Evolutionary conservation across 2,113 vertebrate genomes (phyloP).

Genomic region (Tylochromis polylepis): DNA sequence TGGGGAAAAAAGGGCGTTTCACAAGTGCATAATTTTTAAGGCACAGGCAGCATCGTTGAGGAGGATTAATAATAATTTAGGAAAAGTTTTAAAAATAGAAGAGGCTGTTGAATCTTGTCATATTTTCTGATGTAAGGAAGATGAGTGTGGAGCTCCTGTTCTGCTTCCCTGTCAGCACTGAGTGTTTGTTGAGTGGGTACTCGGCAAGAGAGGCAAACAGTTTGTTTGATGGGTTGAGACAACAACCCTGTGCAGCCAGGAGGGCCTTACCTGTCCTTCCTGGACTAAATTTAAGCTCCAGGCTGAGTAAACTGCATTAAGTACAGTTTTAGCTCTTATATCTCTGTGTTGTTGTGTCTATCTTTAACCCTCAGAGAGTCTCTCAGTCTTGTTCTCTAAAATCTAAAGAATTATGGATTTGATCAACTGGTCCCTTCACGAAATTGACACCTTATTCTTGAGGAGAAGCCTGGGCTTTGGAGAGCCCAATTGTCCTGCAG

Average conservation of each 20-base stretch:
- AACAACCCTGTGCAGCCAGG: background rate
- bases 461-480: no score
- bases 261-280: background rate
- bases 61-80: background rate
- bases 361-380: no score
- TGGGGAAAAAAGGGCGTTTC: background rate
- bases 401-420: no score
- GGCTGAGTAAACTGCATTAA: background rate
- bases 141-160: background rate
- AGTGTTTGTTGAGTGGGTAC: slow-evolving; percentile 10
- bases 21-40: background rate
- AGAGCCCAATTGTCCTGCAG: no score
- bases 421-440: no score
- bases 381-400: no score
- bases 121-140: background rate
- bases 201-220: slow-evolving; percentile 7
- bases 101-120: background rate
- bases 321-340: background rate
- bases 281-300: background rate
- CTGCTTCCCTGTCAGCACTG: background rate
- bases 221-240: slow-evolving; percentile 3
- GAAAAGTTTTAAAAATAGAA: background rate
- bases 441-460: no score
- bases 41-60: background rate
- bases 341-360: no score